These are phyloP conservation scores for Papilio xuthus DNA, from an alignment of 1,140 invertebrate genomes.

Conservation along the genomic window DNA sequence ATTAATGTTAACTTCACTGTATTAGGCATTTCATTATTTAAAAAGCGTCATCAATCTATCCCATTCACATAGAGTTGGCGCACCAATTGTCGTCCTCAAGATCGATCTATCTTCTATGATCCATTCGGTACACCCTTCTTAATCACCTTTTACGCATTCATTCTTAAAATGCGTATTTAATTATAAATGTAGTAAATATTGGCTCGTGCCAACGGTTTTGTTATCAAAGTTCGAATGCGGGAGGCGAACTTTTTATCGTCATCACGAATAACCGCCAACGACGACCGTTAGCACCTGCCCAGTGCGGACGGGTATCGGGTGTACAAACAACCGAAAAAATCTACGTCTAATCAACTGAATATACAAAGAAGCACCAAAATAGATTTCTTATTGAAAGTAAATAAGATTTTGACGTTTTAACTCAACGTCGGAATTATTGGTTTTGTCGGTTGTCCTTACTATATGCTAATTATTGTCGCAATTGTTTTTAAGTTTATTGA, in stretches of 20 bases:
- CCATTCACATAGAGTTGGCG: too few relatives aligned
- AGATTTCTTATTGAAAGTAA: neutral
- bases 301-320: neutral
- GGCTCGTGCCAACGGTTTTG: slow-evolving; percentile 40
- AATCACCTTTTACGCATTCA: neutral
- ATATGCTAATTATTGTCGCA: neutral
- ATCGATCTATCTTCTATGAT: too few relatives aligned
- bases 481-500: neutral
- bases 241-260: slow-evolving; percentile 65
- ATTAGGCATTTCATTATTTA: too few relatives aligned
- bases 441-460: neutral
- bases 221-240: slow-evolving; percentile 57
- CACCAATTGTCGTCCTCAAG: too few relatives aligned
- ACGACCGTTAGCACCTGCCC: slow-evolving; percentile 74
- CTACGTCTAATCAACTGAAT: slow-evolving; percentile 44
- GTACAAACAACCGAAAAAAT: slow-evolving; percentile 30
- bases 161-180: slow-evolving; percentile 5
- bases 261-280: slow-evolving; percentile 71
- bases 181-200: slow-evolving; percentile 12
- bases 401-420: neutral
- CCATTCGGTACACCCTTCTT: too few relatives aligned
- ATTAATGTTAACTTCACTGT: too few relatives aligned
- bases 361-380: slow-evolving; percentile 39
- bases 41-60: too few relatives aligned
- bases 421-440: neutral